Conservation (phyloP, 2,797 vertebrate genomes). For the Oryzias sinensis region DNA sequence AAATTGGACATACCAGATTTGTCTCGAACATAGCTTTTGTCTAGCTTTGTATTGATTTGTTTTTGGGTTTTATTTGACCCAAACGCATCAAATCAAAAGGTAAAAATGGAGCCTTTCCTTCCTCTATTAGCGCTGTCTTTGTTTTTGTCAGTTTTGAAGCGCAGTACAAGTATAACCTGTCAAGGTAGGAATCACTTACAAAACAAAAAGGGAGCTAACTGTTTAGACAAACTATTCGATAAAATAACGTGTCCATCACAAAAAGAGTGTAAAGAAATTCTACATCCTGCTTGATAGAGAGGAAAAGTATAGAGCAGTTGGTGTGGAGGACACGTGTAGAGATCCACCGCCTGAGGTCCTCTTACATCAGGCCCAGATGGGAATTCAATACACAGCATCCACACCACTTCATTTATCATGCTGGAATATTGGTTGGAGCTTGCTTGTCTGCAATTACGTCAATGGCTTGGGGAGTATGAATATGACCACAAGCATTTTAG, state of each 20-base stretch:
- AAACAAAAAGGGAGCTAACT: no score
- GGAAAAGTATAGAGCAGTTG: conserved; percentile 32
- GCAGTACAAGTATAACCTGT: no score
- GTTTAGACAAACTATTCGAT: no score
- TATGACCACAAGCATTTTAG: conserved; percentile 3
- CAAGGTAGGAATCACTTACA: no score
- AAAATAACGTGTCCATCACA: no score
- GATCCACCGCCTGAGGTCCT: conserved; percentile 43
- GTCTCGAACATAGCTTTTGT: conserved; percentile 54
- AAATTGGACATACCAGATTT: conserved; percentile 61
- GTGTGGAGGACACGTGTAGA: conserved; percentile 39
- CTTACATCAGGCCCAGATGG: conserved; percentile 64
- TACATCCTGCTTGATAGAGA: conserved; percentile 1
- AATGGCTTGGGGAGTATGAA: conserved; percentile 10
- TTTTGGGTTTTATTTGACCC: conserved; percentile 43
- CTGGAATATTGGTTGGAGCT: conserved; percentile 38
- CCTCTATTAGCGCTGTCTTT: not conserved
- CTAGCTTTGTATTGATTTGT: conserved; percentile 53
- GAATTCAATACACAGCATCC: conserved; percentile 63
- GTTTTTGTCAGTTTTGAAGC: no score
- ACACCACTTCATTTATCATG: conserved; percentile 50
- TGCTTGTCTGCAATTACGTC: conserved; percentile 34
- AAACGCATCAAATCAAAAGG: conserved; percentile 26
- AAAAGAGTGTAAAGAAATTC: no score
- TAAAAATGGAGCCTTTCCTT: conserved; percentile 9